Evolutionary conservation across 2,888 invertebrate species (phyloP), one percentile per base, ranked within the genome.

Genomic region (Pterostichus niger): DNA sequence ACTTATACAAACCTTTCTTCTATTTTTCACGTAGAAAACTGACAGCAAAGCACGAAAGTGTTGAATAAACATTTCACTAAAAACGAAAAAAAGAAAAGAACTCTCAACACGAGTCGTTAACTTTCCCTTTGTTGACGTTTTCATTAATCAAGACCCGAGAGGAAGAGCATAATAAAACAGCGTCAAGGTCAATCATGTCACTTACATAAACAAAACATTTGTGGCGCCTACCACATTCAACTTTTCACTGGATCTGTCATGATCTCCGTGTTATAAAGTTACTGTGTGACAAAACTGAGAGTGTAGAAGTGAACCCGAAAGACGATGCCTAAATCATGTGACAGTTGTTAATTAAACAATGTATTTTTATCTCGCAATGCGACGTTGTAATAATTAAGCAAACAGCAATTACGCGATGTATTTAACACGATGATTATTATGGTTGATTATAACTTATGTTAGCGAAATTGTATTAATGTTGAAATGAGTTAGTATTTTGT

Each of bases 171-270:
- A 75, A 52, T 52, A 75, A 31, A 24, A 49, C 6, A 11, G 75
- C 75, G 75, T 52, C 75, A 75, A 75, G 75, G 75, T 75, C 24
- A 75, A 52, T 75, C 75, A 52, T 49, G 75, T 75, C 52, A 52
- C 33, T 52, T 31, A 31, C 33, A 24, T 49, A 75, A 75, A 75
- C 75, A 75, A 52, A 75, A 75, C 75, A 49, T 49, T 75, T 35
- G 59, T 64, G 75, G 75, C 75, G 75, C 75, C 75, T 24, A 7
- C 49, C 11, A 46, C 24, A 13, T 44, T 71, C 68, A 71, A 71
- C 75, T 31, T 13, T 52, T 64, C 13, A n/a, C 24, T 64, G 2
- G 17, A 44, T 17, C 33, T 17, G 10, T 5, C 15, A 73, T 46
- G n/a, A 15, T 64, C 68, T 71, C 15, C 68, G 68, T 40, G 64